Conservation (phyloP, 2,113 vertebrate species). For the Leucopsar rothschildi region DNA sequence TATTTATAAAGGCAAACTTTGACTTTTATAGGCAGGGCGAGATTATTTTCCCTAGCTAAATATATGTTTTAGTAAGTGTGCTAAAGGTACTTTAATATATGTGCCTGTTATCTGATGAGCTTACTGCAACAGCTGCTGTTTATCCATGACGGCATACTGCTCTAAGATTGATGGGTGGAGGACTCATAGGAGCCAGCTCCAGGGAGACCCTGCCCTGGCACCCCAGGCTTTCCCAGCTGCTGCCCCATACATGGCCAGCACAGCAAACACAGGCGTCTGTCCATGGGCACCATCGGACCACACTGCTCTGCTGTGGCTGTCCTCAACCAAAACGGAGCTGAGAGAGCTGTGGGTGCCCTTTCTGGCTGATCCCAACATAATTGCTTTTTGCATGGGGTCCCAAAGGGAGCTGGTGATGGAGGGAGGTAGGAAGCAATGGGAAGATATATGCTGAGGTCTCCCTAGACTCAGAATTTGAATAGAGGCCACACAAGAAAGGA, state of each 20-base stretch:
- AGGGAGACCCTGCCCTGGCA: neutral
- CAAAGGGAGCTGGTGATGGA: neutral
- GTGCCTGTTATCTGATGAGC: constrained; percentile 53
- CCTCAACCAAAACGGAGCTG: fast-evolving
- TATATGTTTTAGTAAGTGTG: constrained; percentile 62
- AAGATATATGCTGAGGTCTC: neutral
- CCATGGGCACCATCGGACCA: neutral
- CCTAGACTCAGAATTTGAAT: neutral
- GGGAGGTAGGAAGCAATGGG: neutral
- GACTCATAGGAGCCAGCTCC: constrained; percentile 2
- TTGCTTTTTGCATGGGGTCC: neutral
- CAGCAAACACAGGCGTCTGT: fast-evolving
- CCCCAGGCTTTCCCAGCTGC: neutral
- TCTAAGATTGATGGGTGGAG: constrained; percentile 49
- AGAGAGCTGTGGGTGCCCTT: neutral
- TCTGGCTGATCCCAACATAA: neutral
- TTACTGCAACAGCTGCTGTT: constrained; percentile 55
- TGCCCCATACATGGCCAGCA: neutral
- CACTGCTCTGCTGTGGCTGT: neutral
- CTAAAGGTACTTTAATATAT: constrained; percentile 54
- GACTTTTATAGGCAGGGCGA: constrained; percentile 51
- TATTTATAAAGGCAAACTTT: constrained; percentile 62
- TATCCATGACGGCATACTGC: constrained; percentile 43
- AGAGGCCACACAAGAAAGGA: neutral
- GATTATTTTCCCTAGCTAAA: constrained; percentile 62